Conservation (phyloP, 1,140 invertebrate species). For the Drosophila jambulina region DNA sequence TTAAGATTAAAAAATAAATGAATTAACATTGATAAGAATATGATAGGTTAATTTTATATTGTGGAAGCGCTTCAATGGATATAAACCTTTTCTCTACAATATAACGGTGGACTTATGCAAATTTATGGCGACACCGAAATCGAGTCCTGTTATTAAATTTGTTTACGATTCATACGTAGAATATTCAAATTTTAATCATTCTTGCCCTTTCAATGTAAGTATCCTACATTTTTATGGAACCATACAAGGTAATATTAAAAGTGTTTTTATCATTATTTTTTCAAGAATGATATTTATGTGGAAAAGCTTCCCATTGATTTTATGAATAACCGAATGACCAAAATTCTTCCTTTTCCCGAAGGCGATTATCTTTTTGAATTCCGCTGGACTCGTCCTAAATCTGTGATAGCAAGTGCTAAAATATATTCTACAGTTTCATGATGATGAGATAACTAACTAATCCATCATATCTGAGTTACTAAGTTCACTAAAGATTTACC, state of each 20-base stretch:
- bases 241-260: too few species aligned
- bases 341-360: conserved; percentile 15
- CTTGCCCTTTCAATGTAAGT: conserved; percentile 5
- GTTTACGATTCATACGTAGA: neutral
- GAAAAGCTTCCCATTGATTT: conserved; percentile 12
- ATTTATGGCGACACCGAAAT: neutral
- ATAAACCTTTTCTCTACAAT: conserved; percentile 7
- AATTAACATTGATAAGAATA: neutral
- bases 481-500: neutral
- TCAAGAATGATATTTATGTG: neutral
- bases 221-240: too few species aligned
- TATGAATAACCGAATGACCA: neutral
- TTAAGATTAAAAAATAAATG: too few species aligned
- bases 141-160: neutral
- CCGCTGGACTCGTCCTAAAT: neutral
- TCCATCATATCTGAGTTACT: neutral
- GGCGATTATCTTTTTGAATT: conserved; percentile 18
- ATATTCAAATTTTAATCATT: neutral
- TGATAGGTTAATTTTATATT: neutral
- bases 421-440: neutral
- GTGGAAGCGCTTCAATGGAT: conserved; percentile 9
- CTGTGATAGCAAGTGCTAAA: neutral
- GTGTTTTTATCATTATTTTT: neutral
- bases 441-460: neutral
- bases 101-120: neutral